Conservation (phyloP, 2,888 invertebrate genomes). For the Dynastes grantii region DNA sequence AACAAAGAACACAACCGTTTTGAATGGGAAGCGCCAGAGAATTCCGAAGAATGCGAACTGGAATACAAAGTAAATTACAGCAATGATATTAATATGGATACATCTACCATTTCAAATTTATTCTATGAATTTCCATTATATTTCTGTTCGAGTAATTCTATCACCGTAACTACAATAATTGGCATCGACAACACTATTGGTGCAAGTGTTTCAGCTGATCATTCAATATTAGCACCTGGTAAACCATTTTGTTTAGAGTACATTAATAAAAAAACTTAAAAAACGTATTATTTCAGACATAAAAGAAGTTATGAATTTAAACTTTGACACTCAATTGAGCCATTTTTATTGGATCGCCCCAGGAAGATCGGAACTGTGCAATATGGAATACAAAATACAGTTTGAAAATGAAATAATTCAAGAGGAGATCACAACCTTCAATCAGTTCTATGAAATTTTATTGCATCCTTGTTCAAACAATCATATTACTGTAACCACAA, state of each 20-base stretch:
- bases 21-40: not conserved
- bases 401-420: not conserved
- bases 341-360: constrained; percentile 9
- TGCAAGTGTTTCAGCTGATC: not conserved
- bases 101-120: not conserved
- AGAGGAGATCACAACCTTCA: not conserved
- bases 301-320: not conserved
- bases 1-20: not conserved
- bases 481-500: not conserved
- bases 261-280: too few species aligned
- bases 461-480: constrained; percentile 25
- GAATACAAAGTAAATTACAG: constrained; percentile 2
- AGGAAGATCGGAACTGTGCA: not conserved
- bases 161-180: constrained; percentile 26
- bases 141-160: constrained; percentile 11
- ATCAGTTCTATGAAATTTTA: not conserved
- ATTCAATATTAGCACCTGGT: not conserved
- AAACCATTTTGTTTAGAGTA: not conserved
- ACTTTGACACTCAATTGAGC: constrained; percentile 6
- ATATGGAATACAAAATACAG: constrained; percentile 2
- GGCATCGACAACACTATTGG: not conserved
- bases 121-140: constrained; percentile 2
- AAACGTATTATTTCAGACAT: not conserved
- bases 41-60: not conserved
- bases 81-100: not conserved